Conservation (phyloP, 1,140 invertebrate species). For the Lepidurus packardi region DNA sequence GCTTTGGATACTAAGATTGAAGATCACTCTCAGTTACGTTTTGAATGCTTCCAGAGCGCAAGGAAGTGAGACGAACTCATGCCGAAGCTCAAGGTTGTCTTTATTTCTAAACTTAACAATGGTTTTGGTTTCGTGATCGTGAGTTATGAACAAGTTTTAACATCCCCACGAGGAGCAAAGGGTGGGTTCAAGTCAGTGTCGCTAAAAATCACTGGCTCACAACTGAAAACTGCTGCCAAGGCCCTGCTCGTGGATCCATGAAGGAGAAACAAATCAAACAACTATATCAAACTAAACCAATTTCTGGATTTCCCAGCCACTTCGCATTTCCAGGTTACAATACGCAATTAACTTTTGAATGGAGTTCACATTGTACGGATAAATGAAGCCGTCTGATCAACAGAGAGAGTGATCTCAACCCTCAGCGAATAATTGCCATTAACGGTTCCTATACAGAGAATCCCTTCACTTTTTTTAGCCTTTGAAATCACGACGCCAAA, state of each 20-base stretch:
- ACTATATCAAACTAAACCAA: neutral
- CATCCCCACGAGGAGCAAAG: neutral
- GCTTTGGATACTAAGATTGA: neutral
- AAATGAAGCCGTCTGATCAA: too few relatives aligned
- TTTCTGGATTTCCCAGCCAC: neutral
- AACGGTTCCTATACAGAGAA: too few relatives aligned
- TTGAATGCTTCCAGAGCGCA: neutral
- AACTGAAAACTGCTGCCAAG: neutral
- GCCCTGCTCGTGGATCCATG: neutral
- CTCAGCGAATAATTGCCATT: too few relatives aligned
- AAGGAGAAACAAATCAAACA: neutral
- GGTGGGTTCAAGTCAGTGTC: neutral
- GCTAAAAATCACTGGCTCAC: conserved; percentile 14
- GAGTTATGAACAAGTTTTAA: neutral
- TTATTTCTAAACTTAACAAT: neutral
- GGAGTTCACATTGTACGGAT: too few relatives aligned
- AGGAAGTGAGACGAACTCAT: conserved; percentile 10
- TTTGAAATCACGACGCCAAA: too few relatives aligned
- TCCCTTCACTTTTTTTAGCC: too few relatives aligned
- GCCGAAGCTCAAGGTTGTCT: neutral
- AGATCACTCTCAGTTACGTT: neutral
- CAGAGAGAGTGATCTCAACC: too few relatives aligned
- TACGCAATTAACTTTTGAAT: too few relatives aligned
- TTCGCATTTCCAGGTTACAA: too few relatives aligned
- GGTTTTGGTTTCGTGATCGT: conserved; percentile 10